These are phyloP conservation scores for Nymphalis io DNA, from an alignment of 1,140 invertebrate genomes.

Conservation along the genomic window DNA sequence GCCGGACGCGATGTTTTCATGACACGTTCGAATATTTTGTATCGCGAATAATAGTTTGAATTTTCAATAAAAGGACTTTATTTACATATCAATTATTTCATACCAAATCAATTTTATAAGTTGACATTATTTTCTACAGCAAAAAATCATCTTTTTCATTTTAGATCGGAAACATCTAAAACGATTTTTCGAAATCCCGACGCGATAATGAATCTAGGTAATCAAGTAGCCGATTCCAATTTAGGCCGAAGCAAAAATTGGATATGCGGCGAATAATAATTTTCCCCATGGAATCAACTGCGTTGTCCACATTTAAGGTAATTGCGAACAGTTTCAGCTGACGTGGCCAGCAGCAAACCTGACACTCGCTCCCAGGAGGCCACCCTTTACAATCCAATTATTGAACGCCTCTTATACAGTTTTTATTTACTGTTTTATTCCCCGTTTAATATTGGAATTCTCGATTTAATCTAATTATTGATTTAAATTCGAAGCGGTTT, in stretches of 20 bases:
- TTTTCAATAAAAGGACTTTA: slow-evolving; percentile 1
- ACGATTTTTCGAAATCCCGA: slow-evolving; percentile 13
- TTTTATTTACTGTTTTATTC: slow-evolving; percentile 61
- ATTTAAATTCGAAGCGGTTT: not conserved
- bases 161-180: slow-evolving; percentile 3
- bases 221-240: slow-evolving; percentile 69
- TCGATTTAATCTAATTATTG: slow-evolving; percentile 9
- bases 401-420: slow-evolving; percentile 76
- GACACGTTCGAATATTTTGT: slow-evolving; percentile 52
- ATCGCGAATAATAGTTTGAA: slow-evolving; percentile 19
- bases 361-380: slow-evolving; percentile 68
- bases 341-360: slow-evolving; percentile 71
- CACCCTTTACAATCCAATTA: slow-evolving; percentile 77
- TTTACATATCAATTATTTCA: slow-evolving; percentile 1
- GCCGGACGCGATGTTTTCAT: slow-evolving; percentile 43
- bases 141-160: not conserved
- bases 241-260: slow-evolving; percentile 74
- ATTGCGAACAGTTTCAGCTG: slow-evolving; percentile 78
- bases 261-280: slow-evolving; percentile 77
- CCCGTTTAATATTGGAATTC: slow-evolving; percentile 18
- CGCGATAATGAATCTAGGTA: slow-evolving; percentile 59
- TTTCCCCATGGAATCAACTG: slow-evolving; percentile 71
- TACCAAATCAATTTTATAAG: not conserved
- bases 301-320: slow-evolving; percentile 80
- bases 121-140: not conserved